These are phyloP conservation scores for Wiebesia pumilae DNA, from an alignment of 1,140 invertebrate species.

Conservation along the genomic window DNA sequence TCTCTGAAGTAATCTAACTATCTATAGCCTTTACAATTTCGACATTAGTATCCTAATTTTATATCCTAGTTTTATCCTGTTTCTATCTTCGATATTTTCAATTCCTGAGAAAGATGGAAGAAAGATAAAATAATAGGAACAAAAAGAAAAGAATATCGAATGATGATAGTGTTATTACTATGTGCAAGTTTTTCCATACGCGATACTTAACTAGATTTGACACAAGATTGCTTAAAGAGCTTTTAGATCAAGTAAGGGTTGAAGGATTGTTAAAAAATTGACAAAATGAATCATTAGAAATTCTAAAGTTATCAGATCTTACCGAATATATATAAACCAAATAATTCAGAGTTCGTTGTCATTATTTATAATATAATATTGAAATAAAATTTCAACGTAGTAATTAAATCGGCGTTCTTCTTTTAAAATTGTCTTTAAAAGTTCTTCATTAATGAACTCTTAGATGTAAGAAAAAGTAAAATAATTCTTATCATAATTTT, in stretches of 20 bases:
- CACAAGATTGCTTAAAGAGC: no score
- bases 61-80: not conserved
- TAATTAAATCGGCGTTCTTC: not conserved
- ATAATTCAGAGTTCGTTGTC: no score
- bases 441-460: not conserved
- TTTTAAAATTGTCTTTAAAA: not conserved
- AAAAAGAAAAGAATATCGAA: not conserved
- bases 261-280: not conserved
- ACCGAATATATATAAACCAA: no score
- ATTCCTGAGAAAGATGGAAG: not conserved
- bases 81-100: not conserved
- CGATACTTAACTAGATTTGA: not conserved
- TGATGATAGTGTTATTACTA: no score
- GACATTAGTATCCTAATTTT: constrained; percentile 17
- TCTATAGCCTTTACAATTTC: constrained; percentile 19
- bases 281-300: no score
- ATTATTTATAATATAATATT: not conserved
- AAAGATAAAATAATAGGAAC: not conserved
- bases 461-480: not conserved
- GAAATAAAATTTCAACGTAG: no score
- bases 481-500: not conserved
- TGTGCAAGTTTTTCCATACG: not conserved
- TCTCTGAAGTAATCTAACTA: constrained; percentile 4
- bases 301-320: no score
- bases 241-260: not conserved